A percentile compares a stretch with the other conserved stretches of the same genome.
phyloP scores from a whole-genome alignment of 2,888 invertebrate species.

The Stratiomys singularior region DNA sequence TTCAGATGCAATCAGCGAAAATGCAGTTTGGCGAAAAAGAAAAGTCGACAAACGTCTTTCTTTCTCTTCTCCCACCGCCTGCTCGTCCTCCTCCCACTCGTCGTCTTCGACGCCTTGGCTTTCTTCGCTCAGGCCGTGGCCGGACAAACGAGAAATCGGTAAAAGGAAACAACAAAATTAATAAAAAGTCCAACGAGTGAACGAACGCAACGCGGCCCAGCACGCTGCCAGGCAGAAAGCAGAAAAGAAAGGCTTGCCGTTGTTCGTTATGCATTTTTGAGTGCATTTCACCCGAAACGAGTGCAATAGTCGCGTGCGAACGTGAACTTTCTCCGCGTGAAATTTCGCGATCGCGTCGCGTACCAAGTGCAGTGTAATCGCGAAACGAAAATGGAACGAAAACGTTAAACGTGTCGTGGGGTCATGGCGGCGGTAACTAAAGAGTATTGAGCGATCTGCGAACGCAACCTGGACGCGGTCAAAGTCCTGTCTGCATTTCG shows the following conservation, averaged over 20 bases:
- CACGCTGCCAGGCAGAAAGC: background rate
- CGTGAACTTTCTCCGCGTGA: slow-evolving; percentile 46
- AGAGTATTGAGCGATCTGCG: background rate
- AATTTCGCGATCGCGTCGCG: slow-evolving; percentile 37
- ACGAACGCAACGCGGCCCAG: background rate
- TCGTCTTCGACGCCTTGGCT: background rate
- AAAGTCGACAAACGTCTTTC: slow-evolving; percentile 33
- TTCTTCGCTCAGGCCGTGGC: slow-evolving; percentile 26
- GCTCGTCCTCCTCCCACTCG: slow-evolving; percentile 18
- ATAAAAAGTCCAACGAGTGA: background rate
- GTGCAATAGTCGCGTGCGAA: slow-evolving; percentile 39
- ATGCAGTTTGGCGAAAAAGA: background rate
- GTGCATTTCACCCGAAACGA: slow-evolving; percentile 39
- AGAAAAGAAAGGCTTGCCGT: slow-evolving; percentile 36
- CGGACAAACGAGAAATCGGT: slow-evolving; percentile 38
- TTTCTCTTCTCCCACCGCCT: slow-evolving; percentile 18
- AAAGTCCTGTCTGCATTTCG: background rate
- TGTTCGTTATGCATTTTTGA: slow-evolving; percentile 16
- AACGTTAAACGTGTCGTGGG: background rate
- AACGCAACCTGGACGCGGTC: background rate
- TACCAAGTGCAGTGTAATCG: slow-evolving; percentile 6
- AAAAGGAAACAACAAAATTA: slow-evolving; percentile 5
- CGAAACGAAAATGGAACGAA: too few relatives aligned
- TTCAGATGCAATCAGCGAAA: background rate
- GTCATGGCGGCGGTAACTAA: background rate